A percentile compares a stretch with the other conserved stretches of the same genome.
Evolutionary conservation across 92 coral and sea anemone species (phyloP).

Genomic region (Epizoanthus rinbou): DNA sequence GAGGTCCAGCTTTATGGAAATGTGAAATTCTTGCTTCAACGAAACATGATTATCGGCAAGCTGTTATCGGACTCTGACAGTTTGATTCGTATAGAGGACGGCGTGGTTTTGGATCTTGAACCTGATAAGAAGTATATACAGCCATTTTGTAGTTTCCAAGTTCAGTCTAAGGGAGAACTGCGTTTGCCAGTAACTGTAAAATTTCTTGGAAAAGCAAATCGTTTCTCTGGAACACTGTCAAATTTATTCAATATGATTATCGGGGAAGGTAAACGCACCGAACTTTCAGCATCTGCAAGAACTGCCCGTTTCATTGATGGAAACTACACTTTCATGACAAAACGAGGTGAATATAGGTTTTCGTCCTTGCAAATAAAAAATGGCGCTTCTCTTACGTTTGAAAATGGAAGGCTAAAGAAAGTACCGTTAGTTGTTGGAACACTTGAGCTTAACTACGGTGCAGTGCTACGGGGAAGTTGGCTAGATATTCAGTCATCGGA

Average conservation of each 20-base stretch:
- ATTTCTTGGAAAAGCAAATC: slow-evolving; percentile 62
- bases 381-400: slow-evolving; percentile 57
- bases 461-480: slow-evolving; percentile 69
- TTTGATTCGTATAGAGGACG: slow-evolving; percentile 51
- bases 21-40: slow-evolving; percentile 41
- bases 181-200: slow-evolving; percentile 65
- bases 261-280: slow-evolving; percentile 58
- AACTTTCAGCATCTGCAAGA: slow-evolving; percentile 61
- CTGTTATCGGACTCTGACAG: slow-evolving; percentile 55
- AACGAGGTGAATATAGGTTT: slow-evolving; percentile 72
- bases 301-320: slow-evolving; percentile 74
- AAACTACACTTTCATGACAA: slow-evolving; percentile 67
- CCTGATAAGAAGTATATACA: slow-evolving; percentile 27
- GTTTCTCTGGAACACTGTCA: slow-evolving; percentile 67
- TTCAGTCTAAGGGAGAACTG: slow-evolving; percentile 59
- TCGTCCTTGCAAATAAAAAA: slow-evolving; percentile 64
- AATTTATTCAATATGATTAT: slow-evolving; percentile 63
- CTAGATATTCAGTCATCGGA: slow-evolving; percentile 50
- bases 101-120: slow-evolving; percentile 53
- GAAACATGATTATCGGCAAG: slow-evolving; percentile 46
- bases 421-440: slow-evolving; percentile 60
- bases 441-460: slow-evolving; percentile 65
- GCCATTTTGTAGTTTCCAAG: slow-evolving; percentile 66
- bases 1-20: slow-evolving; percentile 52
- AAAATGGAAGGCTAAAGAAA: slow-evolving; percentile 53